These are phyloP conservation scores for Champsocephalus esox DNA, from an alignment of 2,797 vertebrate genomes.

Conservation along the genomic window DNA sequence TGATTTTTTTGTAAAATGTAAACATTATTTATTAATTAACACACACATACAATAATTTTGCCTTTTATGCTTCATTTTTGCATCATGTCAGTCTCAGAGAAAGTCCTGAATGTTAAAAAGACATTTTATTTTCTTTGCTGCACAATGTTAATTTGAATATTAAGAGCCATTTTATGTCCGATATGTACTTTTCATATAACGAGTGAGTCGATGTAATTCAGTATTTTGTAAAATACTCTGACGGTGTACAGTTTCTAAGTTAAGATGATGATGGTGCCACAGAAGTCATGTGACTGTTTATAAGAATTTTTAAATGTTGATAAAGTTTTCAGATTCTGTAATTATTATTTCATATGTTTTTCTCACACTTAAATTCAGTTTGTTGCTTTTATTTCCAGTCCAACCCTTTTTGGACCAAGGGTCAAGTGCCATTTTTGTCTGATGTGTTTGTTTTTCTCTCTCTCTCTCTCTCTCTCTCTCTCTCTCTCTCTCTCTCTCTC, in stretches of 20 bases:
- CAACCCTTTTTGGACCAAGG: not conserved
- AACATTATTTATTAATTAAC: not conserved
- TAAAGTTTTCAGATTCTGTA: slow-evolving; percentile 26
- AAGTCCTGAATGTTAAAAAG: not conserved
- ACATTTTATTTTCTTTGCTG: slow-evolving; percentile 8
- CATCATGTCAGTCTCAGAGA: not conserved
- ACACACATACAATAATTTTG: not conserved
- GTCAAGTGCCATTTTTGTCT: not conserved
- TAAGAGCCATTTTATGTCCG: slow-evolving; percentile 46
- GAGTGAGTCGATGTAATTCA: slow-evolving; percentile 80
- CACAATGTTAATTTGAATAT: slow-evolving; percentile 3
- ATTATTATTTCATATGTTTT: not conserved
- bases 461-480: slow-evolving; percentile 3
- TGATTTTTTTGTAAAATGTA: not conserved
- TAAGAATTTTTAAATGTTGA: not conserved
- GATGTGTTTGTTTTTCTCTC: not conserved
- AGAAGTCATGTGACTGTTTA: slow-evolving; percentile 17
- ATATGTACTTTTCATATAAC: slow-evolving; percentile 89
- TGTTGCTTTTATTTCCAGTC: not conserved
- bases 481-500: slow-evolving; percentile 24
- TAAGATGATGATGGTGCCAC: slow-evolving; percentile 7
- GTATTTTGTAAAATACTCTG: slow-evolving; percentile 88
- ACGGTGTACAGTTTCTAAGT: slow-evolving; percentile 37
- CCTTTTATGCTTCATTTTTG: not conserved
- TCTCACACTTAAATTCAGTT: not conserved